Base-by-base conservation (phyloP, 2,888 invertebrate species). In the Julus scanicus region DNA sequence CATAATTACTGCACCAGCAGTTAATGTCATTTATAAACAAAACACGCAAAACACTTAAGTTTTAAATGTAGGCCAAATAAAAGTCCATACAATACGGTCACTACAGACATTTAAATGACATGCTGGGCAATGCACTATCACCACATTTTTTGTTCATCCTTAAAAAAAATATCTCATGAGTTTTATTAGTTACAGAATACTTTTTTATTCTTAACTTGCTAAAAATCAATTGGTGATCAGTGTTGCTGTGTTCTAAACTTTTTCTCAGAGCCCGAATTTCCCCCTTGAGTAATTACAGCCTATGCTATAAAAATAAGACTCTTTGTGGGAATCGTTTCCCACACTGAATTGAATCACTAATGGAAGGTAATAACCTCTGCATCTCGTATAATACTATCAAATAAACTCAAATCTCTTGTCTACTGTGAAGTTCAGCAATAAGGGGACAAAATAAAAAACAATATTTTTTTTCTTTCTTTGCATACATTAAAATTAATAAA, bases 311-410 rank as follows among this genome's bases (percentile, higher is more conserved):
- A 71, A 71, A 71, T 53, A 53, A 9, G 13, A 71, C 63, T 63
- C n/a, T n/a, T 63, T 20, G 63, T 63, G 63, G 63, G 63, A 63
- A 63, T 63, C 63, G 9, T 29, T 71, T 71, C 71, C 71, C 71
- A 71, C 71, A 71, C 29, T 29, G 71, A 71, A 71, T 9, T 29
- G 29, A 71, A 71, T 29, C 71, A 71, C 71, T 29, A 11, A 71
- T 29, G 1, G 71, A 71, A 71, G 71, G 29, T 71, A 71, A 29
- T 29, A 71, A 71, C 71, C 71, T 71, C 71, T 29, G 1, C 71
- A 71, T 29, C 29, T 29, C 71, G 20, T 2, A 63, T 20, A 63
- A n/a, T 20, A 8, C n/a, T 63, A 20, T 8, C 63, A 63, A 8
- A 20, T 9, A 49, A 13, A 63, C 63, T 63, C 20, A 8, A 63